A percentile compares a stretch with the other conserved stretches of the same genome.
Evolutionary conservation across 2,888 invertebrate genomes (phyloP).

Genomic region (Oscheius sp.): DNA sequence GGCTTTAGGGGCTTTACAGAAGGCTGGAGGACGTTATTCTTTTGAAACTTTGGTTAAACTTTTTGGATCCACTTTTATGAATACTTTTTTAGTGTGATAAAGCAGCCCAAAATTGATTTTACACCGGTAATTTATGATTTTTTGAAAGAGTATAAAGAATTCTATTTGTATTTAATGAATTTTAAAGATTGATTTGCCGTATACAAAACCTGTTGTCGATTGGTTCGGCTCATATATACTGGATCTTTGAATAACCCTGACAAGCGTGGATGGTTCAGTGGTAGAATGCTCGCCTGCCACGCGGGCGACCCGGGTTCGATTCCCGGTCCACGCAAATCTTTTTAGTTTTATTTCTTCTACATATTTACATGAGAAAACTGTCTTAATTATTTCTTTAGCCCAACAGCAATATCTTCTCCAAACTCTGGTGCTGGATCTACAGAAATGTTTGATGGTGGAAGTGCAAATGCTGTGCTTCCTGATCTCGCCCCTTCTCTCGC

Average conservation of each 20-base stretch:
- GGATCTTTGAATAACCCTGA: no score
- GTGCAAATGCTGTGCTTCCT: not conserved
- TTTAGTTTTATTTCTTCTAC: no score
- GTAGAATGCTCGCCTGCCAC: conserved; percentile 70
- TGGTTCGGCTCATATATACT: no score
- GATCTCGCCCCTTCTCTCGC: not conserved
- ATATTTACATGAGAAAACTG: no score
- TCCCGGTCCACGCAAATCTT: conserved; percentile 49
- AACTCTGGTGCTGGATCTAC: conserved; percentile 3
- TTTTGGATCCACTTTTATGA: not conserved
- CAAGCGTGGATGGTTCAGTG: conserved; percentile 60
- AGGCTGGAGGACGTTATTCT: not conserved
- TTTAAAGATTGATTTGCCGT: no score
- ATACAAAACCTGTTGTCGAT: no score
- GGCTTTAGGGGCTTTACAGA: conserved; percentile 10
- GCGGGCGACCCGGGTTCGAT: conserved; percentile 68
- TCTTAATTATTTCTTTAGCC: no score
- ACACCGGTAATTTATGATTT: no score
- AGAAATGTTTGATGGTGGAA: not conserved
- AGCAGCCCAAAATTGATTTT: no score
- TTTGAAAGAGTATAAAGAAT: no score
- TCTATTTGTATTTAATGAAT: no score
- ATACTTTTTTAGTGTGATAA: not conserved
- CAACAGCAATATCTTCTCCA: conserved; percentile 6
- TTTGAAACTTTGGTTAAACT: not conserved